A percentile compares a stretch with the other conserved stretches of the same genome.
Evolutionary conservation across 1,140 invertebrate genomes (phyloP).

Genomic region (Steinernema khuongi): DNA sequence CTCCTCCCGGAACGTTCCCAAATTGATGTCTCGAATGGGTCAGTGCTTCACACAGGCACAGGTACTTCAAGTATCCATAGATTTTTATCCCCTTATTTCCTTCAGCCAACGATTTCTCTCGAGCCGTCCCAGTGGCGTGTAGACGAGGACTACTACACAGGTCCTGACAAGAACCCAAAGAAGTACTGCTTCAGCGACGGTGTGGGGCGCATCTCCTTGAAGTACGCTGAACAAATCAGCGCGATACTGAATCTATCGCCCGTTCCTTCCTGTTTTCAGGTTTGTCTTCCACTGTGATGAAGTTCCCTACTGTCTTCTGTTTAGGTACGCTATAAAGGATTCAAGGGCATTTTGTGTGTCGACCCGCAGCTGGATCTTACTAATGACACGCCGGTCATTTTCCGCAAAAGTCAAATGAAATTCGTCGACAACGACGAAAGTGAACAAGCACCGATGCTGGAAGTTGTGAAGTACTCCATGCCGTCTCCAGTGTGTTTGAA

Average conservation of each 20-base stretch:
- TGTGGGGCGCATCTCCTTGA: slow-evolving; percentile 31
- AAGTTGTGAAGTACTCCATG: slow-evolving; percentile 59
- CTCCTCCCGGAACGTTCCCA: slow-evolving; percentile 47
- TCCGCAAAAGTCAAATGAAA: slow-evolving; percentile 55
- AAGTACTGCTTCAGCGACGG: slow-evolving; percentile 39
- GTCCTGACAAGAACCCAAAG: background rate
- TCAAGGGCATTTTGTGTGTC: slow-evolving; percentile 53
- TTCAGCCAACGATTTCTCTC: slow-evolving; percentile 32
- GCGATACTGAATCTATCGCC: slow-evolving; percentile 18
- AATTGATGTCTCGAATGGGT: slow-evolving; percentile 57
- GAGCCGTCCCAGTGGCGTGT: slow-evolving; percentile 27
- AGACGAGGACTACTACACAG: slow-evolving; percentile 23
- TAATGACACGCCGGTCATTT: slow-evolving; percentile 14
- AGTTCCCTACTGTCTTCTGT: slow-evolving; percentile 18
- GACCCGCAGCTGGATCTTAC: slow-evolving; percentile 41
- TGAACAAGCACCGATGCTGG: slow-evolving; percentile 35
- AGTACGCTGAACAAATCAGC: slow-evolving; percentile 22
- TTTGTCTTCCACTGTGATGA: background rate
- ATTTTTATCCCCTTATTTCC: background rate
- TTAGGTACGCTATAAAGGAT: slow-evolving; percentile 54
- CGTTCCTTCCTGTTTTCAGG: slow-evolving; percentile 35
- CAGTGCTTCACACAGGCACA: slow-evolving; percentile 55
- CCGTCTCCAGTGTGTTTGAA: slow-evolving; percentile 60
- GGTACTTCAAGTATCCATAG: background rate
- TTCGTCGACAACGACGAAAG: slow-evolving; percentile 38